Base-by-base conservation (phyloP, 2,113 vertebrate species). In the Misgurnus mizolepis region DNA sequence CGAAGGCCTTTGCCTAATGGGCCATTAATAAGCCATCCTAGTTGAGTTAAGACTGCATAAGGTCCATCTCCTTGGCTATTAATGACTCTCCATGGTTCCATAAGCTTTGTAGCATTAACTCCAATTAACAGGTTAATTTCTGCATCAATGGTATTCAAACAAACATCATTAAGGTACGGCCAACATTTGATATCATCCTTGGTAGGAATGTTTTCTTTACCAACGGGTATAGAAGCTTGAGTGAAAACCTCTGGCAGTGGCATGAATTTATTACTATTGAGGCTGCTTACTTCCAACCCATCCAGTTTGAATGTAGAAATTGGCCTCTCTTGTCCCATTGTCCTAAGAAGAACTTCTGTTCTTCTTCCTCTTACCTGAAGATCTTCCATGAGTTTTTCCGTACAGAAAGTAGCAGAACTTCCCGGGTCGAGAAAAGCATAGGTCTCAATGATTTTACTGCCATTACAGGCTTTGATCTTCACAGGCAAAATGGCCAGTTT, bases 81-180 rank as follows among this genome's bases (percentile, higher is more conserved):
- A 62, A 62, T 62, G 27, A 62, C 60, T 22, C 27, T 62, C 22
- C 60, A 62, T 62, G 27, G 22, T 27, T 62, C 22, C 12, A 62
- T 62, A 62, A 62, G 60, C 27, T 62, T 62, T 62, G 60, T 18
- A 39, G 60, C 60, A 62, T 62, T 62, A 39, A 62, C 60, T 14
- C 60, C 60, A 34, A 39, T 62, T 10, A 62, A 34, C 60, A 62
- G 2, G 12, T 10, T 5, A 5, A 62, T 22, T 62, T 39, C 60
- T 5, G 60, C 27, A 4, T 62, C 60, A 62, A 62, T 39, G 11
- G 60, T 62, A 11, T 34, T 34, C 60, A 62, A 62, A 62, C 60
- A 12, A 22, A 62, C 18, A 18, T 62, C 27, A 12, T 62, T 34
- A 27, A 62, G 27, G 27, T 62, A 62, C 12, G 27, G 22, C 60